A percentile compares a stretch with the other conserved stretches of the same genome.
Evolutionary conservation across 2,888 invertebrate genomes (phyloP).

Genomic region (Eristalis arbustorum): DNA sequence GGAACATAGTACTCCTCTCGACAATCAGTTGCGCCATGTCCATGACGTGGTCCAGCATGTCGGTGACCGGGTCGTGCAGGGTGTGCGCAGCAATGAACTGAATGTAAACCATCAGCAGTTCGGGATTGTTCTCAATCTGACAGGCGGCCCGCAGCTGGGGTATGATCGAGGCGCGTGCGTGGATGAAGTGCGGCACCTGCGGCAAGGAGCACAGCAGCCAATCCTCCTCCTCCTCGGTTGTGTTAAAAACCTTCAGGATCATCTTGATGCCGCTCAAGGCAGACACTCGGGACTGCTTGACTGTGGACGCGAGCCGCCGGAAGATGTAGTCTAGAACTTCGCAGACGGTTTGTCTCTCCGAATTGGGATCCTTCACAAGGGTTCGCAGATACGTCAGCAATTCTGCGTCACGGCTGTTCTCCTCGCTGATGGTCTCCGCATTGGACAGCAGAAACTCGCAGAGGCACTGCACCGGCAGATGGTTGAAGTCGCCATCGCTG

Average conservation of each 20-base stretch:
- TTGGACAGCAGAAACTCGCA: conserved; percentile 95
- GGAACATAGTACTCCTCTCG: conserved; percentile 92
- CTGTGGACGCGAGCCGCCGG: conserved; percentile 90
- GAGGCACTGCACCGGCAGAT: conserved; percentile 97
- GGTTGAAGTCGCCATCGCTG: conserved; percentile 88
- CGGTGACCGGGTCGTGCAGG: conserved; percentile 84
- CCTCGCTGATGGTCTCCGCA: conserved; percentile 85
- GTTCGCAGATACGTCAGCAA: conserved; percentile 83
- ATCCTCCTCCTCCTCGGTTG: conserved; percentile 79
- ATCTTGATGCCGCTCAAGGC: conserved; percentile 87
- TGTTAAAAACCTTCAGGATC: conserved; percentile 81
- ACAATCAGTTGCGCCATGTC: conserved; percentile 95
- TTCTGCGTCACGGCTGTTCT: conserved; percentile 85
- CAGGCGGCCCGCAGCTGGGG: conserved; percentile 91
- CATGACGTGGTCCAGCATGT: conserved; percentile 86
- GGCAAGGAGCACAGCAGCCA: conserved; percentile 86
- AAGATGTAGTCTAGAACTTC: conserved; percentile 93
- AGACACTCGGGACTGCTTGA: conserved; percentile 87
- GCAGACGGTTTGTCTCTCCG: conserved; percentile 84
- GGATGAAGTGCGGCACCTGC: conserved; percentile 88
- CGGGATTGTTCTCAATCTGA: conserved; percentile 93
- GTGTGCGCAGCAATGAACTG: conserved; percentile 90
- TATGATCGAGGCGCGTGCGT: conserved; percentile 86
- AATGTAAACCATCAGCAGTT: conserved; percentile 88
- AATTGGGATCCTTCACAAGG: conserved; percentile 81